Evolutionary conservation across 2,888 invertebrate genomes (phyloP), one percentile per base, ranked within the genome.

Genomic region (Polia nebulosa): DNA sequence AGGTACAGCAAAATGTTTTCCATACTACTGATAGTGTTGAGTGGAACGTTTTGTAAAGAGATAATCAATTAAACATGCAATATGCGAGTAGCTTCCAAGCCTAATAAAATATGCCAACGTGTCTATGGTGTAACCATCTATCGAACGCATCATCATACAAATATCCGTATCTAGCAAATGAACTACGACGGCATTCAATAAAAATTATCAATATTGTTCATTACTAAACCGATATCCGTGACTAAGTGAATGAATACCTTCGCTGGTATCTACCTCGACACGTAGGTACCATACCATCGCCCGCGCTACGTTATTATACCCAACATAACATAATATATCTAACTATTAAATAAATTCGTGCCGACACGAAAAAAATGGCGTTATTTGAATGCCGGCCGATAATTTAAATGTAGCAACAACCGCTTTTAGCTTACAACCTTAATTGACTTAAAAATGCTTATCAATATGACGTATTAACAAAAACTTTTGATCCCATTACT

Each of bases 361-460:
- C 94, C 93, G 95, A 95, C 95, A 95, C 92, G 91, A 94, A 95
- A 95, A 92, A 95, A 95, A 94, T 95, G 93, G 94, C 95, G 95
- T 94, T 95, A 95, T 95, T 95, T 94, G 94, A 95, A 94, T 95
- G 95, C 94, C 93, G 93, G 91, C 95, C 95, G 94, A 95, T 95
- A 95, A 95, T 95, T 95, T 95, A 95, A 95, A 95, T 95, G 95
- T 95, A 95, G 95, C 94, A 95, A 95, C 95, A 95, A 95, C 95
- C 93, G 95, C 95, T 95, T 95, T 95, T 95, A 95, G 94, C 95
- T 95, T 95, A 95, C 95, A 95, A 94, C 95, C 95, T 95, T 95
- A 95, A 95, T 95, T 95, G 95, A 95, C 95, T 95, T 95, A 95
- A 95, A 95, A 95, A 95, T 95, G 94, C 94, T 95, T 95, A 95